Evolutionary conservation across 2,888 invertebrate genomes (phyloP).

Genomic region (Caenorhabditis sp.): DNA sequence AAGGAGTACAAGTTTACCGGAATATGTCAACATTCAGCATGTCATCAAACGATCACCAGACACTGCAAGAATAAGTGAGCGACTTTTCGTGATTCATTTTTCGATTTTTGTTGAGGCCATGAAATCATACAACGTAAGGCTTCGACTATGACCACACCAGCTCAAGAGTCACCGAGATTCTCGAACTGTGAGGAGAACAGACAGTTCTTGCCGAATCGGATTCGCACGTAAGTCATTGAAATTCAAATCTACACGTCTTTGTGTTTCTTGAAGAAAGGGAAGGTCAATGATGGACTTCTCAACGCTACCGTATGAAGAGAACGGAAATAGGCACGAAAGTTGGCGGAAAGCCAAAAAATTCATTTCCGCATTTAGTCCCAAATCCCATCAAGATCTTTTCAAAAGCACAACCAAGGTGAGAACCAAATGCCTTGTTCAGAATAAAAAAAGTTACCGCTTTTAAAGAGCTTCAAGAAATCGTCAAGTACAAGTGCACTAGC

Average conservation of each 20-base stretch:
- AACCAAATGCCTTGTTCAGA: background rate
- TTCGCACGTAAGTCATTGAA: constrained; percentile 12
- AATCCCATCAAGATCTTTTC: constrained; percentile 60
- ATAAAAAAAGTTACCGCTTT: too few relatives aligned
- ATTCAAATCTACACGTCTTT: background rate
- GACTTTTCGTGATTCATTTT: constrained; percentile 13
- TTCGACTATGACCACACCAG: constrained; percentile 44
- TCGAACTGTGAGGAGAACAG: constrained; percentile 29
- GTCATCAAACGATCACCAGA: constrained; percentile 23
- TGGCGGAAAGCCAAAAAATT: constrained; percentile 66
- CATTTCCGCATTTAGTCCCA: constrained; percentile 64
- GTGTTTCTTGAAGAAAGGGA: constrained; percentile 49
- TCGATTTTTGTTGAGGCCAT: constrained; percentile 12
- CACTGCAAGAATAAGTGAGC: background rate
- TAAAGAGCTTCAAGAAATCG: constrained; percentile 44
- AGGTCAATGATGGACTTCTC: constrained; percentile 63
- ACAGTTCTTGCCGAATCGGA: constrained; percentile 20
- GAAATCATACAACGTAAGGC: constrained; percentile 57
- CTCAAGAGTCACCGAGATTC: constrained; percentile 34
- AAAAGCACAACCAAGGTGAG: constrained; percentile 27
- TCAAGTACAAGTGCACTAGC: constrained; percentile 61
- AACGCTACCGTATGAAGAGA: constrained; percentile 43
- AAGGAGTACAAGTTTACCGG: constrained; percentile 55
- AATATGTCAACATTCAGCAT: constrained; percentile 54
- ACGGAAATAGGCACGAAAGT: constrained; percentile 54